Evolutionary conservation across 2,888 invertebrate species (phyloP).

Genomic region (Mesoligia furuncula): DNA sequence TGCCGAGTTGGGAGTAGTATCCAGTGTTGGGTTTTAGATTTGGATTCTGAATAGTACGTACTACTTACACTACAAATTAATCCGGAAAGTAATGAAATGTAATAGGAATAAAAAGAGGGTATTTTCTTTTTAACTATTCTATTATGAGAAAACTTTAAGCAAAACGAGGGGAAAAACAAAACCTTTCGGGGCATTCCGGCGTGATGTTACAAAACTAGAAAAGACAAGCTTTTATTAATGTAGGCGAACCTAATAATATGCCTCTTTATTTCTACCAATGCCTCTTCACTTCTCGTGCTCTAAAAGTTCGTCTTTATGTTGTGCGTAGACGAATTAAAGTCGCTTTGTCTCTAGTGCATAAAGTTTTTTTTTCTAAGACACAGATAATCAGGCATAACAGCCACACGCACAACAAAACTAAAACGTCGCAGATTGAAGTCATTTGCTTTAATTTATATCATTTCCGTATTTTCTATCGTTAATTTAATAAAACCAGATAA

Average conservation of each 20-base stretch:
- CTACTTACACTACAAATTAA: neutral
- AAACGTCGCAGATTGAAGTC: too few species aligned
- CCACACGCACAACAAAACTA: too few species aligned
- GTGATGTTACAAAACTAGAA: neutral
- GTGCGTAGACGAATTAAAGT: too few species aligned
- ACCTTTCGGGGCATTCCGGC: neutral
- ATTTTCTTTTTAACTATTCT: conserved; percentile 2
- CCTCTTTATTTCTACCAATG: too few species aligned
- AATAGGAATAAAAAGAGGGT: neutral
- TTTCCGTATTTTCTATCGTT: too few species aligned
- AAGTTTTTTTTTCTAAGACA: too few species aligned
- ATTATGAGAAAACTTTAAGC: neutral
- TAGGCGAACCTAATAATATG: neutral
- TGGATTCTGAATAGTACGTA: neutral
- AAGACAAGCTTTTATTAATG: neutral
- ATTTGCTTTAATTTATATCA: too few species aligned
- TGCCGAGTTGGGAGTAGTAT: neutral
- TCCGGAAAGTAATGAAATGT: neutral
- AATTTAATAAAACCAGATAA: too few species aligned
- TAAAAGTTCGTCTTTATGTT: too few species aligned
- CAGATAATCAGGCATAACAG: too few species aligned
- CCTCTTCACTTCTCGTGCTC: too few species aligned
- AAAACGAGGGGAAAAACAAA: neutral
- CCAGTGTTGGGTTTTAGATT: neutral
- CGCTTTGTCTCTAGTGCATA: too few species aligned